These are phyloP conservation scores for Frankliniella fusca DNA, from an alignment of 2,888 invertebrate species.

Conservation along the genomic window DNA sequence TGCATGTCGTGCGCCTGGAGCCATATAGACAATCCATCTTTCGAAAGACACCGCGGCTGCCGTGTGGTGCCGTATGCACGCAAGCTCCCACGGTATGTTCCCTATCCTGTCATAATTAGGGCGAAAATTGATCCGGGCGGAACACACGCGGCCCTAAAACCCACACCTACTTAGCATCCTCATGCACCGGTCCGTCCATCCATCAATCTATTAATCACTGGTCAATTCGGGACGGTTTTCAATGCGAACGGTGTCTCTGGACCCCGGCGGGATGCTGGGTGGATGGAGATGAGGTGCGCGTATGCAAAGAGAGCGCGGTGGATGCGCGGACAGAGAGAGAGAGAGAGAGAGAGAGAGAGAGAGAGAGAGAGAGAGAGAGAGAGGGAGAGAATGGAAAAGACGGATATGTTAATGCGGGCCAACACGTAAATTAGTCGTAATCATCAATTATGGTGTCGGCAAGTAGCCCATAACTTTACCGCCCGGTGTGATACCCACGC, in stretches of 20 bases:
- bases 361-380: not conserved
- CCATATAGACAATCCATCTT: not conserved
- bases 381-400: not conserved
- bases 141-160: not conserved
- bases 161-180: constrained; percentile 20
- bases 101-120: not conserved
- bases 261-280: constrained; percentile 33
- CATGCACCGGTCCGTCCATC: no score
- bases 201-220: constrained; percentile 25
- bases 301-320: constrained; percentile 12
- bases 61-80: no score
- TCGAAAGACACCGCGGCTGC: not conserved
- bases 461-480: not conserved
- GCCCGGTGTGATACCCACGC: not conserved
- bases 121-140: constrained; percentile 12
- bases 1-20: not conserved
- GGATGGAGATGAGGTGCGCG: constrained; percentile 2
- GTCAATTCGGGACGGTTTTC: constrained; percentile 20
- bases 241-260: not conserved
- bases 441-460: not conserved
- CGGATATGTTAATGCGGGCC: not conserved
- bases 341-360: not conserved
- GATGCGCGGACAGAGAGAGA: not conserved
- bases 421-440: constrained; percentile 5
- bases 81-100: not conserved